phyloP scores from a whole-genome alignment of 2,888 invertebrate genomes.

The Mayetiola destructor region DNA sequence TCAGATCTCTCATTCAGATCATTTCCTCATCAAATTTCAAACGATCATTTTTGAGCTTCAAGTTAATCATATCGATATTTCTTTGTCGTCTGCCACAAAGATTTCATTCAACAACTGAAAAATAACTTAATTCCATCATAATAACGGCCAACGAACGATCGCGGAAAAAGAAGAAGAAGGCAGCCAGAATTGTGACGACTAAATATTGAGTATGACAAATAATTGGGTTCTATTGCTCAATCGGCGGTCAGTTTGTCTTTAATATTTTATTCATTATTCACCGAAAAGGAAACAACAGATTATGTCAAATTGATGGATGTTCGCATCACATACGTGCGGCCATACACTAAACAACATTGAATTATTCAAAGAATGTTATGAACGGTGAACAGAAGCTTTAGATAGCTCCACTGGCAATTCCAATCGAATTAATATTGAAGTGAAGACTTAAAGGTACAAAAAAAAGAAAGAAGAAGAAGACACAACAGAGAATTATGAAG shows the following conservation, averaged over 20 bases:
- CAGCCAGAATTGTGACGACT: no score
- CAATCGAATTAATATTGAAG: no score
- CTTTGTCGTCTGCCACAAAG: not conserved
- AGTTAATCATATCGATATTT: slow-evolving; percentile 3
- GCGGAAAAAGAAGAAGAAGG: slow-evolving; percentile 8
- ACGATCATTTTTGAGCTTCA: not conserved
- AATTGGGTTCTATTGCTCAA: no score
- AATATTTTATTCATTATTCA: not conserved
- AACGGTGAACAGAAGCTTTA: no score
- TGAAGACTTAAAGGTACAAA: not conserved
- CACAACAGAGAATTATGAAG: not conserved
- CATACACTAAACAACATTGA: no score
- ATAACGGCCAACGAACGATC: not conserved
- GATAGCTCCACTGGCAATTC: slow-evolving; percentile 8
- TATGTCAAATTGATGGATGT: slow-evolving; percentile 8
- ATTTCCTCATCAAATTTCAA: not conserved
- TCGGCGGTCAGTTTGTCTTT: not conserved
- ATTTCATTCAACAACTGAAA: not conserved
- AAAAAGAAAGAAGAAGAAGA: not conserved
- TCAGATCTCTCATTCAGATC: not conserved
- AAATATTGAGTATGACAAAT: no score
- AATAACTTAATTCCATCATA: slow-evolving; percentile 6
- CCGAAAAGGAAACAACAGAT: not conserved
- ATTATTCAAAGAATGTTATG: no score
- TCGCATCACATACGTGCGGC: no score